Conservation (phyloP, 2,888 invertebrate species). For the Agrochola lychnidis region DNA sequence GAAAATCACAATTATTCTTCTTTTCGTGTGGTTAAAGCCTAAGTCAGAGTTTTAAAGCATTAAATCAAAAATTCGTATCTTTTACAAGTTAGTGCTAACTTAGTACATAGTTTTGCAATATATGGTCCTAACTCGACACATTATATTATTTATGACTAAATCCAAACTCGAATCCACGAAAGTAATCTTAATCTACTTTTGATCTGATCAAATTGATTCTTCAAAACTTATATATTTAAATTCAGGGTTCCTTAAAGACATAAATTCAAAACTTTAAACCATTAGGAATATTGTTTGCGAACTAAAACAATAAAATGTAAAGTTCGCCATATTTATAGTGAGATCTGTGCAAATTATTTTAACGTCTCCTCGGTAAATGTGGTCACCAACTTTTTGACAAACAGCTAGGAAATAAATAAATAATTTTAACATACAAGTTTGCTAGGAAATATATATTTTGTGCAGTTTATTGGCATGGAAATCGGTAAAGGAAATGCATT, state of each 20-base stretch:
- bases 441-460: not conserved
- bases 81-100: not conserved
- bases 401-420: not conserved
- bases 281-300: slow-evolving; percentile 56
- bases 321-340: slow-evolving; percentile 48
- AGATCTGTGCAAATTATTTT: slow-evolving; percentile 34
- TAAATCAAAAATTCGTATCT: not conserved
- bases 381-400: not conserved
- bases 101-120: slow-evolving; percentile 5
- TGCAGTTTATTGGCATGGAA: not conserved
- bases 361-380: slow-evolving; percentile 1
- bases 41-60: too few species aligned
- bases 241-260: slow-evolving; percentile 15
- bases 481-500: not conserved
- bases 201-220: slow-evolving; percentile 46
- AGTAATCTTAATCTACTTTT: slow-evolving; percentile 25
- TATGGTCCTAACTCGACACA: not conserved
- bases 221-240: slow-evolving; percentile 40
- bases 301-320: slow-evolving; percentile 58
- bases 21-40: too few species aligned
- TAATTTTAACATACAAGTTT: too few species aligned
- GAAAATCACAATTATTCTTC: not conserved
- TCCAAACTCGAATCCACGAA: not conserved
- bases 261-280: slow-evolving; percentile 61
- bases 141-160: slow-evolving; percentile 9